A percentile compares a stretch with the other conserved stretches of the same genome.
Evolutionary conservation across 2,113 vertebrate species (phyloP).

Genomic region (Tonatia bakeri): DNA sequence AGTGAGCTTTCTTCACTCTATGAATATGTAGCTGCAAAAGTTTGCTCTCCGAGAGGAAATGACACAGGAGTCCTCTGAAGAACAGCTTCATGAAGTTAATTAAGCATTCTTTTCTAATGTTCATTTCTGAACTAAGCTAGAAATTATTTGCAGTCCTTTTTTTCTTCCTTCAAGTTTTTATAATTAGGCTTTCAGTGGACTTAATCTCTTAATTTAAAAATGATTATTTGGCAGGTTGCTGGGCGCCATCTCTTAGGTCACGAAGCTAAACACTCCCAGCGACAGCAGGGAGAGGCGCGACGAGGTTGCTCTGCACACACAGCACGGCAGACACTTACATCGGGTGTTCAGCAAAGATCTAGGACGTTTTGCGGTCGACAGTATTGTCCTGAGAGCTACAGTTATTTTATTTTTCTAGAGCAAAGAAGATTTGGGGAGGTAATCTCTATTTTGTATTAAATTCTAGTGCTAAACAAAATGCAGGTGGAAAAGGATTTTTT

Average conservation of each 20-base stretch:
- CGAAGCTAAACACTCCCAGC: not conserved
- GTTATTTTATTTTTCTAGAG: not conserved
- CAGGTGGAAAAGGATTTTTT: not conserved
- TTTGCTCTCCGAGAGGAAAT: constrained; percentile 11
- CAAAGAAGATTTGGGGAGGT: not conserved
- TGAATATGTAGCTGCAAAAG: constrained; percentile 10
- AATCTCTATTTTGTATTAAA: not conserved
- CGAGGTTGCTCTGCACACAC: not conserved
- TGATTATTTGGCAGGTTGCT: constrained; percentile 34
- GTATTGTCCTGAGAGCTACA: not conserved
- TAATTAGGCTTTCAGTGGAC: constrained; percentile 39
- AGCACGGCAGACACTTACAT: not conserved
- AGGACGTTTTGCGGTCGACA: not conserved
- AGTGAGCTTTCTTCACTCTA: constrained; percentile 48
- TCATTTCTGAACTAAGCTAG: constrained; percentile 47
- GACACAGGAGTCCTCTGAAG: not conserved
- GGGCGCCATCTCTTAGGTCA: constrained; percentile 22
- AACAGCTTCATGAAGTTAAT: constrained; percentile 18
- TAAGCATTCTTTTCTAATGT: constrained; percentile 35
- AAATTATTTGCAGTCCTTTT: constrained; percentile 28
- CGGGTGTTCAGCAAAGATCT: not conserved
- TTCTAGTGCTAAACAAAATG: not conserved
- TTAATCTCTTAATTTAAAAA: constrained; percentile 65
- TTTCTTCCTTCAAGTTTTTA: not conserved
- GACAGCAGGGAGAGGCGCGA: not conserved